Evolutionary conservation across 1,140 invertebrate species (phyloP).

Genomic region (Drosophila virilis): DNA sequence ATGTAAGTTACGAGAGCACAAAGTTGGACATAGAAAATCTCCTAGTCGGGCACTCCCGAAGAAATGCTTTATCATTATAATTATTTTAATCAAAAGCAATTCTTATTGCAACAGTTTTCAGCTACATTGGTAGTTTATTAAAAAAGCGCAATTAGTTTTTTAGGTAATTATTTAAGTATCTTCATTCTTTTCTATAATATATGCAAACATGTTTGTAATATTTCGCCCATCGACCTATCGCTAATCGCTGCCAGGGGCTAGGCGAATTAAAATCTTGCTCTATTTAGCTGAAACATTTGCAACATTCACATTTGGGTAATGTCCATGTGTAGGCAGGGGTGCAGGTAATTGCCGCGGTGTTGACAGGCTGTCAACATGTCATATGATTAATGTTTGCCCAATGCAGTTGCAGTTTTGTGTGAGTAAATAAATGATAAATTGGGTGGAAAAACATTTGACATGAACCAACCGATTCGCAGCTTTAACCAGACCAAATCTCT

Average conservation of each 20-base stretch:
- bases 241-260: background rate
- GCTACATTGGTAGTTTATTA: too few relatives aligned
- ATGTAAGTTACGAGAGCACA: too few relatives aligned
- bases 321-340: background rate
- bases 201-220: too few relatives aligned
- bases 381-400: slow-evolving; percentile 79
- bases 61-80: too few relatives aligned
- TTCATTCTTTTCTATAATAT: too few relatives aligned
- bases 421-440: slow-evolving; percentile 71
- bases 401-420: slow-evolving; percentile 68
- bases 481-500: slow-evolving; percentile 36
- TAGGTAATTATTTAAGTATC: too few relatives aligned
- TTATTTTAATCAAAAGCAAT: too few relatives aligned
- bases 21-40: too few relatives aligned
- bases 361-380: slow-evolving; percentile 79
- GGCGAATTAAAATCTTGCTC: background rate
- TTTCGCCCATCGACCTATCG: too few relatives aligned
- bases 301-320: background rate
- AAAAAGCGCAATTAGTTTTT: too few relatives aligned
- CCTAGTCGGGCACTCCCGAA: too few relatives aligned
- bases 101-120: too few relatives aligned
- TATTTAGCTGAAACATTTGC: background rate
- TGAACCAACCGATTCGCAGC: slow-evolving; percentile 36
- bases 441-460: slow-evolving; percentile 49
- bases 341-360: slow-evolving; percentile 27